Evolutionary conservation across 2,888 invertebrate species (phyloP).

Genomic region (Tetrapedia diversipes): DNA sequence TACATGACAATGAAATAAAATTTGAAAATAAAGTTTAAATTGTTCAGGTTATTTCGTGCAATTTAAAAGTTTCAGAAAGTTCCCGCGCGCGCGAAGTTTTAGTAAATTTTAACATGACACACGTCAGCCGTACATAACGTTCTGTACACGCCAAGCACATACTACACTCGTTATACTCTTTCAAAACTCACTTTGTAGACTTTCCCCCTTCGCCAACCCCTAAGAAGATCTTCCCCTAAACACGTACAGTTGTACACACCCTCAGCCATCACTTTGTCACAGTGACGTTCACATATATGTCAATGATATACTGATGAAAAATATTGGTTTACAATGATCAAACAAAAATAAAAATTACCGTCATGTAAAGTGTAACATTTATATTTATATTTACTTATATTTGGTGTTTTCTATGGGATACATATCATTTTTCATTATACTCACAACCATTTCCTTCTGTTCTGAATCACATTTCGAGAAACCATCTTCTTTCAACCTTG

Average conservation of each 20-base stretch:
- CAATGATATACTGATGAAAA: no score
- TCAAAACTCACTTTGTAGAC: conserved; percentile 1
- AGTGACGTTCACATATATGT: not conserved
- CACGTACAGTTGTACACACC: not conserved
- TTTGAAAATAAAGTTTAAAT: not conserved
- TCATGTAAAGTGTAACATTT: no score
- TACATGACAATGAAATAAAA: not conserved
- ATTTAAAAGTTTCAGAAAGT: not conserved
- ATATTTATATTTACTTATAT: no score
- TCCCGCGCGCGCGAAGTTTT: not conserved
- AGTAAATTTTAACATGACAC: not conserved
- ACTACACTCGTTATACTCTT: conserved; percentile 3
- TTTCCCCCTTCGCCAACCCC: not conserved
- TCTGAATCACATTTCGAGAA: no score
- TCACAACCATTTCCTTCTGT: no score
- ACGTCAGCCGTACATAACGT: not conserved
- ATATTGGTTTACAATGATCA: no score
- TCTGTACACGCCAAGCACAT: not conserved
- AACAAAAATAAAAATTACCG: no score
- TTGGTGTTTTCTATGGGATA: no score
- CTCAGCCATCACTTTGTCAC: not conserved
- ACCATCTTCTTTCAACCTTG: no score
- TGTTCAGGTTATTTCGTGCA: not conserved
- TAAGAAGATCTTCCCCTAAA: not conserved
- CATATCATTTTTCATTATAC: no score